phyloP scores from a whole-genome alignment of 2,888 invertebrate genomes.

The Blastobasis lacticolella region DNA sequence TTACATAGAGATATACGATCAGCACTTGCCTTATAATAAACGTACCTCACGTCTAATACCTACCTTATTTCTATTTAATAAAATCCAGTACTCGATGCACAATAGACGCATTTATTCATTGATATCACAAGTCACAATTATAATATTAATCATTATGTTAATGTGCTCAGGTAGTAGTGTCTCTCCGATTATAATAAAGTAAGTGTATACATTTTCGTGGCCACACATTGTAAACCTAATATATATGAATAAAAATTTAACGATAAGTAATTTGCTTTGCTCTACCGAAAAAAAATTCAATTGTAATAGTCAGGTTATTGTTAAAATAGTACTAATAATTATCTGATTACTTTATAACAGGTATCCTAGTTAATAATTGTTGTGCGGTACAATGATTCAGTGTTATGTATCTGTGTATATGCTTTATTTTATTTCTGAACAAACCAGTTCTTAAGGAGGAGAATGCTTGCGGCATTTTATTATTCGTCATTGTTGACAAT shows the following conservation, averaged over 20 bases:
- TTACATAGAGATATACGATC: slow-evolving; percentile 24
- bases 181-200: slow-evolving; percentile 22
- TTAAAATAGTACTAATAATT: slow-evolving; percentile 16
- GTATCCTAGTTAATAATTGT: slow-evolving; percentile 36
- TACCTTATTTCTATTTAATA: slow-evolving; percentile 1
- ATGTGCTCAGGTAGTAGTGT: not conserved
- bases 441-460: no score
- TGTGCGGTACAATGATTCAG: slow-evolving; percentile 31
- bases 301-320: slow-evolving; percentile 9
- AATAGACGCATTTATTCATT: slow-evolving; percentile 49
- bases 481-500: no score
- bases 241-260: no score
- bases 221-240: no score
- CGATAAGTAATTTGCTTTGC: no score
- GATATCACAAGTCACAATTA: slow-evolving; percentile 26
- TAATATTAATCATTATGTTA: not conserved
- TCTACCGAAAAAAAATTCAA: no score
- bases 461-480: no score
- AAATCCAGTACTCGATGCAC: slow-evolving; percentile 27
- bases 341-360: slow-evolving; percentile 21
- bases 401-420: slow-evolving; percentile 28
- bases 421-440: slow-evolving; percentile 8
- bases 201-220: slow-evolving; percentile 17
- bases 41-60: slow-evolving; percentile 16
- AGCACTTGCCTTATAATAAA: slow-evolving; percentile 43